A percentile compares a stretch with the other conserved stretches of the same genome.
phyloP scores from a whole-genome alignment of 2,113 vertebrate species.

The Channa maculata region DNA sequence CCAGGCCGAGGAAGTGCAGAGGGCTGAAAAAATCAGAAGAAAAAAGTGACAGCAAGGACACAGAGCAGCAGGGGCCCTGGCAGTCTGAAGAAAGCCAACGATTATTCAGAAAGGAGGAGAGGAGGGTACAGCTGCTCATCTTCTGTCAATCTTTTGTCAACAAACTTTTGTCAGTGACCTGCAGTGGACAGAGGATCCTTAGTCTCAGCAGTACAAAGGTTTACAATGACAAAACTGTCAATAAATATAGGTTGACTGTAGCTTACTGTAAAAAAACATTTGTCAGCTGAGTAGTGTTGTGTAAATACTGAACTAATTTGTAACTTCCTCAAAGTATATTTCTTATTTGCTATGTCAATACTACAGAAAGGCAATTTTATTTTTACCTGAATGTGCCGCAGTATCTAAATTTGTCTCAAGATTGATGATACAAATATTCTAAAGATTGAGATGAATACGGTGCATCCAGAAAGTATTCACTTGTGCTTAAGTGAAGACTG shows the following conservation, averaged over 20 bases:
- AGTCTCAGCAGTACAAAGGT: conserved; percentile 1
- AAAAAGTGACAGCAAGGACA: conserved; percentile 47
- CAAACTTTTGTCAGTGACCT: not conserved
- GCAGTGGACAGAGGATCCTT: not conserved
- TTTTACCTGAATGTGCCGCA: not conserved
- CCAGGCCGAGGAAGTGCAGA: conserved; percentile 81
- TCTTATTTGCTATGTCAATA: not conserved
- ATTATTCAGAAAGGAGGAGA: conserved; percentile 60
- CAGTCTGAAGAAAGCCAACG: conserved; percentile 67
- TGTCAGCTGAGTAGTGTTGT: not conserved
- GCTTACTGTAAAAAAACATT: no score
- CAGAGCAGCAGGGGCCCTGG: conserved; percentile 52
- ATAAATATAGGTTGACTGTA: not conserved
- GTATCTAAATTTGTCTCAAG: not conserved
- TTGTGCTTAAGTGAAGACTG: no score
- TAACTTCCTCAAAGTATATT: not conserved
- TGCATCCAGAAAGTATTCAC: no score
- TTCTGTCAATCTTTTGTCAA: conserved; percentile 8
- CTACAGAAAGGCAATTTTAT: not conserved
- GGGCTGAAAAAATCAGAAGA: conserved; percentile 73
- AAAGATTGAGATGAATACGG: no score
- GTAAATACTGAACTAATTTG: not conserved
- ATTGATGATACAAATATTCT: no score
- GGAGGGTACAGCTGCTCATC: conserved; percentile 62
- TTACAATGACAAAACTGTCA: not conserved